phyloP scores from a whole-genome alignment of 2,113 vertebrate genomes.

The Colaptes auratus region DNA sequence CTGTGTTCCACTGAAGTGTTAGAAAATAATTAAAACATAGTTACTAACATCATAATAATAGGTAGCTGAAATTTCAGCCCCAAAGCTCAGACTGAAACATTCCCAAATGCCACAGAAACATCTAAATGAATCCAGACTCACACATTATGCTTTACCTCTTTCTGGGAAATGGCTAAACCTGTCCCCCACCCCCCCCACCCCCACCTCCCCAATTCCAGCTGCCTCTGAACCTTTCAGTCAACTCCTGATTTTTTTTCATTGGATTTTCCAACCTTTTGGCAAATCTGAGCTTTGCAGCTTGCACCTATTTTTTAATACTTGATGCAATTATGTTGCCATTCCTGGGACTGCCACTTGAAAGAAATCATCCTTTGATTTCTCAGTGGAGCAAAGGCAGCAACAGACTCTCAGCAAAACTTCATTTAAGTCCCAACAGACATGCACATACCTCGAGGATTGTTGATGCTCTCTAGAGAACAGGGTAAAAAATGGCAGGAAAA shows the following conservation, averaged over 20 bases:
- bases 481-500: background rate
- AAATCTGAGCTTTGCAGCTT: background rate
- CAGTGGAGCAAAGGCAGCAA: background rate
- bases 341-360: background rate
- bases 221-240: background rate
- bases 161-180: background rate
- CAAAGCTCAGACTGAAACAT: conserved; percentile 40
- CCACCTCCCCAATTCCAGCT: background rate
- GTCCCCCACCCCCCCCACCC: too few species aligned
- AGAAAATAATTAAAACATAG: conserved; percentile 40
- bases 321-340: background rate
- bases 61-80: conserved; percentile 20
- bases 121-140: background rate
- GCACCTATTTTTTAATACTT: background rate
- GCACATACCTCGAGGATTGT: background rate
- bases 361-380: background rate
- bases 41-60: background rate
- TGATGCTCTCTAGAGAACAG: background rate
- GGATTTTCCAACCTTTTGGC: background rate
- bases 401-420: background rate
- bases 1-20: background rate
- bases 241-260: background rate
- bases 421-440: background rate
- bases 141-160: background rate
- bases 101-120: background rate